Percentiles rank a stretch among this genome's conserved stretches.
Evolutionary conservation across 2,797 vertebrate genomes (phyloP).

Genomic region (Streptopelia turtur): DNA sequence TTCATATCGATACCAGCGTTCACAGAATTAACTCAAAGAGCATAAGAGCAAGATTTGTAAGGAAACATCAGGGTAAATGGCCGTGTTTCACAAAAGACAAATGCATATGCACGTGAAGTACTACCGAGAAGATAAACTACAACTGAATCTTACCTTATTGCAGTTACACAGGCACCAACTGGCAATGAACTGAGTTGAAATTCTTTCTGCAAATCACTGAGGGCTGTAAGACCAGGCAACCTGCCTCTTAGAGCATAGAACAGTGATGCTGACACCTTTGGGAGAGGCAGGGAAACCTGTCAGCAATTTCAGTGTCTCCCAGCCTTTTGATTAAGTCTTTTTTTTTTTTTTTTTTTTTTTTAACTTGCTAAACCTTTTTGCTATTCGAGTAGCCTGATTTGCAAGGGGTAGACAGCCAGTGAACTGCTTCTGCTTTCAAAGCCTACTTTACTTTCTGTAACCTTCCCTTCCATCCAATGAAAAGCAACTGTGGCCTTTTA

Average conservation of each 20-base stretch:
- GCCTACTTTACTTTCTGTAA: constrained; percentile 81
- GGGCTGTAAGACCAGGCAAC: constrained; percentile 76
- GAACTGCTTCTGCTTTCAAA: constrained; percentile 73
- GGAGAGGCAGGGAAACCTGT: constrained; percentile 76
- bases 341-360: not conserved
- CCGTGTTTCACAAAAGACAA: constrained; percentile 26
- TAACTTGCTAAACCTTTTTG: constrained; percentile 69
- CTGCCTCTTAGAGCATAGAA: constrained; percentile 77
- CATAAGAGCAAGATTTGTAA: not conserved
- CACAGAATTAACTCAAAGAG: not conserved
- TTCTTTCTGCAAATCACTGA: constrained; percentile 77
- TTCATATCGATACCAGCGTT: not conserved
- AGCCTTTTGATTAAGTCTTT: constrained; percentile 80
- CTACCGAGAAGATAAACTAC: constrained; percentile 68
- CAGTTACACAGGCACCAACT: constrained; percentile 68
- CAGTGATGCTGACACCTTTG: constrained; percentile 80
- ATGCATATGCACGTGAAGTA: not conserved
- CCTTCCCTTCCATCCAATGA: constrained; percentile 80
- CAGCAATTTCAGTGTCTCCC: constrained; percentile 77
- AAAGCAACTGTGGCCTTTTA: constrained; percentile 91
- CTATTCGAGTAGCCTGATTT: constrained; percentile 73
- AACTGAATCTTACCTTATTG: constrained; percentile 78
- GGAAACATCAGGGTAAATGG: not conserved
- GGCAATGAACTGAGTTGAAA: constrained; percentile 70
- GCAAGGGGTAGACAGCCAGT: constrained; percentile 68